Base-by-base conservation (phyloP, 30 jellyfish, hydroid and myxozoan genomes). In the Pseudorhiza aurosa region DNA sequence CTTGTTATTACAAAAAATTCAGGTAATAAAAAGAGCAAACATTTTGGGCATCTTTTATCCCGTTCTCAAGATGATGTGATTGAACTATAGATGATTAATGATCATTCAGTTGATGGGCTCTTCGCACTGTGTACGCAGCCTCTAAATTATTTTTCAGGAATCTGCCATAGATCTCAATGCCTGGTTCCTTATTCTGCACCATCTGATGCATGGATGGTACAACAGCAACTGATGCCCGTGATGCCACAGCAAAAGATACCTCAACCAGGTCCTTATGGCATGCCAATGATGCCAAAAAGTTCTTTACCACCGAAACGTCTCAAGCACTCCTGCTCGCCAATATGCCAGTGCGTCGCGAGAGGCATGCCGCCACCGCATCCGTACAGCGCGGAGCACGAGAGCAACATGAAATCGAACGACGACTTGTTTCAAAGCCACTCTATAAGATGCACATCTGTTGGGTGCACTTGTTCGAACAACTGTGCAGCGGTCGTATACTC, bases 241-340 rank as follows among this genome's bases (percentile, higher is more conserved):
- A 25, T 65, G 22, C 91, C 91, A 10, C 58, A 39, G 21, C 83
- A 80, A 8, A n/a, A n/a, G 15, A 25, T 65, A 6, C 91, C 91
- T 7, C 58, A 39, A 24, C 83, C 81, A 8, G 42, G 77, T 9
- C 74, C 68, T 17, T 37, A 19, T 11, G 81, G 50, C 1, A 26
- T 65, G 10, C 86, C 51, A 3, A 32, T 45, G 36, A 12, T 63
- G 26, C 65, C 53, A 28, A 33, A 24, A 0, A 56, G 27, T 2
- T 36, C 83, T 31, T 30, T 68, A 12, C 45, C 69, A 47, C 58
- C 84, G 47, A 80, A 80, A 49, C 70, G 84, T 47, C 24, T 40
- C 37, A 49, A 46, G 2, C 22, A 39, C 19, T 37, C 26, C 57
- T 26, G 26, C 47, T n/a, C 65, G 14, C 62, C 81, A 12, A 22